These are phyloP conservation scores for Myanophis thanlyinensis DNA, from an alignment of 2,113 vertebrate genomes.

Conservation along the genomic window DNA sequence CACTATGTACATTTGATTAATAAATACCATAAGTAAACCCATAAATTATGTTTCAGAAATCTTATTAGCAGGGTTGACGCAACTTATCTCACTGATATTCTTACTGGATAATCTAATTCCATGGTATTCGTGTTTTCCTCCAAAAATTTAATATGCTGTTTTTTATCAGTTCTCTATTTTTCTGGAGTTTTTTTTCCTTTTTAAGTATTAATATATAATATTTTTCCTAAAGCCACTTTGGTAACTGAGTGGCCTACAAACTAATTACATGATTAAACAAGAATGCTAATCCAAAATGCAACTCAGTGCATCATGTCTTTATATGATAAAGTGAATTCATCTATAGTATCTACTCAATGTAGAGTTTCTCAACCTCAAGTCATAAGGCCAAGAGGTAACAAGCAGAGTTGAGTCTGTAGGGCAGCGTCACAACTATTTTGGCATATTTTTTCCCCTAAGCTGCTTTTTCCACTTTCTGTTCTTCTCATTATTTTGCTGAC, in stretches of 20 bases:
- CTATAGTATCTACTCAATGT: not conserved
- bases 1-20: not conserved
- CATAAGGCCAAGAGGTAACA: not conserved
- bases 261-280: not conserved
- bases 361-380: not conserved
- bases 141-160: not conserved
- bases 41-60: not conserved
- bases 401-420: not conserved
- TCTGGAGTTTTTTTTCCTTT: not conserved
- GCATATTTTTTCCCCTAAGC: not conserved
- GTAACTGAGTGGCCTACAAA: not conserved
- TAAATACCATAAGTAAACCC: not conserved
- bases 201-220: not conserved
- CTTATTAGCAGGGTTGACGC: not conserved
- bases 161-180: not conserved
- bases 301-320: not conserved
- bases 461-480: not conserved
- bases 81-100: not conserved
- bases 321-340: not conserved
- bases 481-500: not conserved
- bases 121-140: not conserved
- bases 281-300: not conserved
- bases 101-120: not conserved
- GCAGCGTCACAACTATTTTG: not conserved
- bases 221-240: not conserved